Base-by-base conservation (phyloP, 2,888 invertebrate genomes). In the Prenolepis imparis region DNA sequence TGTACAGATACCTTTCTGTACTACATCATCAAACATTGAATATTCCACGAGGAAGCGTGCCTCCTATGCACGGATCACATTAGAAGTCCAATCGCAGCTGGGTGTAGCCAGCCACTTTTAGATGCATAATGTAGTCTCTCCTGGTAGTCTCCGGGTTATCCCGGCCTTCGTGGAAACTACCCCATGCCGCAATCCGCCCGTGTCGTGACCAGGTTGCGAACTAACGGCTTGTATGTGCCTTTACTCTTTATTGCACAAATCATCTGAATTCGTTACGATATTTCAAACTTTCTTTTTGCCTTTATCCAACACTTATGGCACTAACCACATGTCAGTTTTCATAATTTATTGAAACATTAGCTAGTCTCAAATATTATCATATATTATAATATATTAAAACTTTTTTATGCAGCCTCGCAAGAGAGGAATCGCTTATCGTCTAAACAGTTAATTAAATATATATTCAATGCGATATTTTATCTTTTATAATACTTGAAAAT, bases 121-220 rank as follows among this genome's bases (percentile, higher is more conserved):
- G 91, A 93, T 94, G 93, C 93, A 94, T 94, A 93, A 93, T 94
- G 93, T 92, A 93, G 91, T 92, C 90, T 89, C 92, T 88, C 88
- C 87, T 48, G 48, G 18, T 48, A 88, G 86, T 84, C 88, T 88
- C 87, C 85, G 90, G 88, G 89, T 89, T 83, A 82, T 85, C 83
- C 85, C 82, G 74, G 78, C 64, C 86, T 48, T 52, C 70, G n/a
- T 70, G 82, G 66, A 78, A 77, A 83, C 67, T 55, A 15, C 44
- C 64, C 68, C 36, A 32, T 61, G 36, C 82, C 73, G 21, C 87
- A 87, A 70, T 84, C 88, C 68, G 77, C 72, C 80, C 75, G 75
- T 82, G 70, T 87, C 93, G 92, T 92, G 92, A 92, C 90, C 91
- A 87, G 91, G 90, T 89, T 91, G 90, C 84, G 91, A 93, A 93